These are phyloP conservation scores for Marisa cornuarietis DNA, from an alignment of 1,140 invertebrate genomes.

Conservation along the genomic window DNA sequence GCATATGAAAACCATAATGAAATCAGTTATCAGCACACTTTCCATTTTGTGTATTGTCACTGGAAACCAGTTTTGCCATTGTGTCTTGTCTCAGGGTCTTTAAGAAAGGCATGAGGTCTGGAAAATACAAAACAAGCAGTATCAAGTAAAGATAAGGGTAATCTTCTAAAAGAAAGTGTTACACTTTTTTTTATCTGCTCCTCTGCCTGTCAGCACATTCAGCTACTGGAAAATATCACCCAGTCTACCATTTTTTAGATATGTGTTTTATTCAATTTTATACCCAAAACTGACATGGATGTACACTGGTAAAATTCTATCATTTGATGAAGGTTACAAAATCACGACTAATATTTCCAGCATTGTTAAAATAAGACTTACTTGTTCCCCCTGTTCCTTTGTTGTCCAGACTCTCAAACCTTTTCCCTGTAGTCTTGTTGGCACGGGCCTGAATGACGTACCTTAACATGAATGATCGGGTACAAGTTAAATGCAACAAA, in stretches of 20 bases:
- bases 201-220: too few relatives aligned
- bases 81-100: slow-evolving; percentile 28
- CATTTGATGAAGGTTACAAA: too few relatives aligned
- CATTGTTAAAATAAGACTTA: slow-evolving; percentile 32
- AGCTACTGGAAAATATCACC: too few relatives aligned
- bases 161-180: too few relatives aligned
- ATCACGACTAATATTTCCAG: background rate
- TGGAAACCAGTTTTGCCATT: background rate
- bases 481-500: too few relatives aligned
- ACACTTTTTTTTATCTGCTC: too few relatives aligned
- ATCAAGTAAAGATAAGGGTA: too few relatives aligned
- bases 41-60: background rate
- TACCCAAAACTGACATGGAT: too few relatives aligned
- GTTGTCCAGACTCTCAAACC: slow-evolving; percentile 48
- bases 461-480: background rate
- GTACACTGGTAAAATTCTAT: too few relatives aligned
- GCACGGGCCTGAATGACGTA: slow-evolving; percentile 11
- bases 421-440: slow-evolving; percentile 42
- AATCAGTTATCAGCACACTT: background rate
- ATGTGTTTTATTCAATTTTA: too few relatives aligned
- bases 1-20: too few relatives aligned
- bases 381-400: slow-evolving; percentile 57
- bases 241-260: too few relatives aligned
- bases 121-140: slow-evolving; percentile 3
- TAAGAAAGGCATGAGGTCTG: slow-evolving; percentile 42